Base-by-base conservation (phyloP, 2,113 vertebrate genomes). In the Nothobranchius kuhntae region DNA sequence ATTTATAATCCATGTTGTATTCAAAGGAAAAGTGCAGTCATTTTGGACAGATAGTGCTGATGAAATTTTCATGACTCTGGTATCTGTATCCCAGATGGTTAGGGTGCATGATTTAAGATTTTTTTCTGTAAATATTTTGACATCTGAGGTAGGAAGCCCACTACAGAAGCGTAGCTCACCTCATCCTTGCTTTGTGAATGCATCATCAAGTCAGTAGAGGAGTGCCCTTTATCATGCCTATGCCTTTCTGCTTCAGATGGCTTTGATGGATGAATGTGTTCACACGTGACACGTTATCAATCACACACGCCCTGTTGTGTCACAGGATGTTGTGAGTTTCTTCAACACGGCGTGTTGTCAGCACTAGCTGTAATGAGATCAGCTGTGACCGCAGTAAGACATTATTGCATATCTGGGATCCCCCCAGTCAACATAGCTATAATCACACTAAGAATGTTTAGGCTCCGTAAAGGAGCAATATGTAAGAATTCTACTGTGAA, bases 261-360 rank as follows among this genome's bases (percentile, higher is more conserved):
- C 75, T 73, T 73, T 89, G 84, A 88, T 82, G 63, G 73, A 90
- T 86, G 79, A 77, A 71, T 74, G 51, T 65, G 54, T 76, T 85
- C 73, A 83, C 51, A 55, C 68, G 48, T 68, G 45, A 62, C 68
- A 53, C 53, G 47, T 61, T 21, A 59, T 40, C 63, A 4, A 15
- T 46, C 30, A 11, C 51, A 24, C 42, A 35, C 44, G 24, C 48
- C 51, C 54, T 44, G 53, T 15, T 11, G 54, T 40, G 36, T 56
- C 36, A 17, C 15, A 38, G 15, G 35, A 56, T 40, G 35, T 9
- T 66, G 57, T 67, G 53, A 60, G 44, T 56, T 53, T 75, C 53
- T 38, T 72, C n/a, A 77, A 55, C 15, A 6, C 36, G 11, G 35
- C 15, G 50, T 26, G 44, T 62, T 7, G 11, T 14, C 62, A 68